Percentiles rank a stretch among this genome's conserved stretches.
Conservation (phyloP, 2,888 invertebrate genomes). For the Eilema depressum region DNA sequence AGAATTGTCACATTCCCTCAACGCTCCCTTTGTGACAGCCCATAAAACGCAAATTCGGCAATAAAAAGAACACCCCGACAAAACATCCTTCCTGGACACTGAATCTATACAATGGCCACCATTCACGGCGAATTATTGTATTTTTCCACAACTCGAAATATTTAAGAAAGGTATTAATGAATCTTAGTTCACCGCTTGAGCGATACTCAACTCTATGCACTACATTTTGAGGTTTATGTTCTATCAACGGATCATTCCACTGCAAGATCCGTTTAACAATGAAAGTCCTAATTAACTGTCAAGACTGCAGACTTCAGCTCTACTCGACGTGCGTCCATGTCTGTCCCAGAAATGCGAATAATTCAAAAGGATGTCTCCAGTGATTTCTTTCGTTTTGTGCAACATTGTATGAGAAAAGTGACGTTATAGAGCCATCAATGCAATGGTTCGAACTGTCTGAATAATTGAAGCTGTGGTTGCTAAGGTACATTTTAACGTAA, state of each 20-base stretch:
- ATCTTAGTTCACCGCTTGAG: conserved; percentile 56
- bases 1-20: conserved; percentile 78
- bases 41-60: conserved; percentile 86
- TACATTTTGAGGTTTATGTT: conserved; percentile 55
- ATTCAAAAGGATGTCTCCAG: conserved; percentile 83
- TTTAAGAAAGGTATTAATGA: conserved; percentile 84
- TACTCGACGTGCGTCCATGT: conserved; percentile 67
- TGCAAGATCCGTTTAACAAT: conserved; percentile 84
- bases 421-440: conserved; percentile 18
- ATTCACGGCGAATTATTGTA: conserved; percentile 85
- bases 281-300: conserved; percentile 86
- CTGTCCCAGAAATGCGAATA: conserved; percentile 82
- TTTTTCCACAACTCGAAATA: conserved; percentile 84
- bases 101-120: conserved; percentile 82
- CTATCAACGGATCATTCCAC: conserved; percentile 52
- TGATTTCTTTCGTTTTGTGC: conserved; percentile 82
- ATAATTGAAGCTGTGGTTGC: not conserved
- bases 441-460: not conserved
- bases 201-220: conserved; percentile 64
- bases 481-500: not conserved
- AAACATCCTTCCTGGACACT: conserved; percentile 86
- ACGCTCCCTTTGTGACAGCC: conserved; percentile 76
- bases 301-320: conserved; percentile 75
- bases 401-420: conserved; percentile 64
- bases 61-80: conserved; percentile 84